Evolutionary conservation across 2,113 vertebrate genomes (phyloP), one percentile per base, ranked within the genome.

Genomic region (Orycteropus afer): DNA sequence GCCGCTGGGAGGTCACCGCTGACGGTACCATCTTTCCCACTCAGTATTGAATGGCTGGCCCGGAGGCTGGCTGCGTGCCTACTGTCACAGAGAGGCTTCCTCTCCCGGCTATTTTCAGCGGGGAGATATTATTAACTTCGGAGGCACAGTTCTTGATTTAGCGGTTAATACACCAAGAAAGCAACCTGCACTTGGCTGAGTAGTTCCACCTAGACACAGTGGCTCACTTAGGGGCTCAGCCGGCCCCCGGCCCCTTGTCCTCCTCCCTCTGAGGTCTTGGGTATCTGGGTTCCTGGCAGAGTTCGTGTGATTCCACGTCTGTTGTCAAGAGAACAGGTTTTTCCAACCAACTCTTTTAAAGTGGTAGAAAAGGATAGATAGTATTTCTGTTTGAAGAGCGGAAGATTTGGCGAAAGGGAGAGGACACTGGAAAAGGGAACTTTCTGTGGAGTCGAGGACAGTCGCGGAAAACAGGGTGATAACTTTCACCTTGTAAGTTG

Each of bases 81-180:
- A 99, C 99, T 99, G 99, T 99, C 99, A 99, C 99, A 99, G 99
- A 99, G 98, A 98, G 98, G 98, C 98, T 99, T 99, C 99, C 99
- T 99, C 98, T 98, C 97, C 87, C 47, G 99, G 99, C 99, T 99
- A 99, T 99, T 99, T 99, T 99, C 99, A 98, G 99, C 97, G 18
- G 87, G 42, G 95, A 98, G 98, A 98, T 99, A 99, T 99, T 99
- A 99, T 99, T 99, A 99, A 98, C 98, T 79, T 96, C 98, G 87
- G 98, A 98, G 98, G 96, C 98, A 96, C 76, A 32, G 98, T n/a
- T 94, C 98, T 98, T 95, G 86, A 93, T 95, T 97, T 94, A 98
- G 97, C 96, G 80, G 96, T 89, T 95, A 89, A 94, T 94, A 91
- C 94, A 97, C 96, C 92, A 92, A 96, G 97, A 96, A 97, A 96